These are phyloP conservation scores for Arctocebus calabarensis DNA, from an alignment of 2,797 vertebrate species.

Conservation along the genomic window DNA sequence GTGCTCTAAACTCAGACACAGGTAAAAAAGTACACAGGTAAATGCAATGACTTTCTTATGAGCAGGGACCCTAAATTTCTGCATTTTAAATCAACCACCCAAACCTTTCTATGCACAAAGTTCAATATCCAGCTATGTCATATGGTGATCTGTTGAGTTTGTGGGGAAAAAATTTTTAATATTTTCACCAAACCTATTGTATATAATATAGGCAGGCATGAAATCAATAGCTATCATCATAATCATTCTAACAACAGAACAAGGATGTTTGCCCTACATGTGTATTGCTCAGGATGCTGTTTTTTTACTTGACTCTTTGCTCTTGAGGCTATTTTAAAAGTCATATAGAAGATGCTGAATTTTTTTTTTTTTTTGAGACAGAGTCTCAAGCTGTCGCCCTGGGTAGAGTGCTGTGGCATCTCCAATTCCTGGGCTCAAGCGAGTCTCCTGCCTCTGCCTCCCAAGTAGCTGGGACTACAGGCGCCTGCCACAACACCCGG, in stretches of 20 bases:
- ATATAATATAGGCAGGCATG: neutral
- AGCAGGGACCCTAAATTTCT: neutral
- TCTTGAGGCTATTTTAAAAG: neutral
- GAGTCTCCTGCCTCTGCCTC: no score
- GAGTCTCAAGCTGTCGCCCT: no score
- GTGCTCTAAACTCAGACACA: neutral
- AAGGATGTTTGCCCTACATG: neutral
- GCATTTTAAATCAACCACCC: neutral
- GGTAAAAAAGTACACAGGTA: neutral
- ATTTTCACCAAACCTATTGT: neutral
- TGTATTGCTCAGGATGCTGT: neutral
- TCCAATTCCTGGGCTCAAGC: no score
- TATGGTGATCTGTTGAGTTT: neutral
- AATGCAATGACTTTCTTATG: neutral
- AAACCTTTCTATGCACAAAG: neutral
- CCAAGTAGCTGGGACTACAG: no score
- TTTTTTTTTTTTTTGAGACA: no score
- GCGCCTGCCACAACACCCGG: no score
- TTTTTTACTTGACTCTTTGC: neutral
- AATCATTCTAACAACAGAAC: constrained; percentile 19
- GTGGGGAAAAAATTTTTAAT: neutral
- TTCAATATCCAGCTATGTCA: neutral
- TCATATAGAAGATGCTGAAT: neutral
- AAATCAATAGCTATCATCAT: neutral
- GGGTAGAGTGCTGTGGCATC: no score